Percentiles rank a stretch among this genome's conserved stretches.
Conservation (phyloP, 2,888 invertebrate species). For the Drosophila parthenogenetica region DNA sequence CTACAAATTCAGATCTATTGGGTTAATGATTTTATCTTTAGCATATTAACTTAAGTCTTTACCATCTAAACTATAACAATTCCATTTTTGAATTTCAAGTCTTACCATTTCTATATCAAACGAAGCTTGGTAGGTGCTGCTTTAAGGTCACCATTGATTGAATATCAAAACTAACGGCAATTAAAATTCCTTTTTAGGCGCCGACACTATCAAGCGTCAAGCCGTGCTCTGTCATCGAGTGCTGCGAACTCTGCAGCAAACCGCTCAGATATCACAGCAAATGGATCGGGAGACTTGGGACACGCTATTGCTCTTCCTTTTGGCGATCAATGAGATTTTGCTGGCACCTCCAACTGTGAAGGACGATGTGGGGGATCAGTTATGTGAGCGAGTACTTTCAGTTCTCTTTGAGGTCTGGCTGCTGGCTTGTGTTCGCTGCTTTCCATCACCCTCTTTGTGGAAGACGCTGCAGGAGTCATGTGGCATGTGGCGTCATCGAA, state of each 20-base stretch:
- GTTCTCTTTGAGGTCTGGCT: slow-evolving; percentile 95
- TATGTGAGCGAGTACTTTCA: slow-evolving; percentile 96
- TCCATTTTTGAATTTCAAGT: slow-evolving; percentile 88
- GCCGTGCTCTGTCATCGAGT: slow-evolving; percentile 97
- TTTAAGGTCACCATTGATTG: slow-evolving; percentile 2
- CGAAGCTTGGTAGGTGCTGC: slow-evolving; percentile 89
- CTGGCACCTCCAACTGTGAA: slow-evolving; percentile 96
- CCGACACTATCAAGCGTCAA: slow-evolving; percentile 96
- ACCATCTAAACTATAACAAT: slow-evolving; percentile 31
- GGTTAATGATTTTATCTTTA: no score
- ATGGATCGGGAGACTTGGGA: slow-evolving; percentile 97
- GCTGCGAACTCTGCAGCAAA: slow-evolving; percentile 92
- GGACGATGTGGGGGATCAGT: slow-evolving; percentile 97
- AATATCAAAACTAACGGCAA: neutral
- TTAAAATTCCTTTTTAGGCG: slow-evolving; percentile 86
- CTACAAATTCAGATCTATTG: no score
- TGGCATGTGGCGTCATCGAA: slow-evolving; percentile 96
- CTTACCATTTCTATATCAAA: slow-evolving; percentile 95
- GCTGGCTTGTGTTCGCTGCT: slow-evolving; percentile 89
- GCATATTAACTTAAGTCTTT: neutral
- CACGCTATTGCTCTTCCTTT: slow-evolving; percentile 92
- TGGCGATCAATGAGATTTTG: slow-evolving; percentile 96
- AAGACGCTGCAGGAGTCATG: slow-evolving; percentile 97
- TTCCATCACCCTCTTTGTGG: slow-evolving; percentile 98
- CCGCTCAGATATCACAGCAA: slow-evolving; percentile 90